Percentiles rank a stretch among this genome's conserved stretches.
These are phyloP conservation scores for Porites cylindrica DNA, from an alignment of 92 coral and sea anemone species.

Conservation along the genomic window DNA sequence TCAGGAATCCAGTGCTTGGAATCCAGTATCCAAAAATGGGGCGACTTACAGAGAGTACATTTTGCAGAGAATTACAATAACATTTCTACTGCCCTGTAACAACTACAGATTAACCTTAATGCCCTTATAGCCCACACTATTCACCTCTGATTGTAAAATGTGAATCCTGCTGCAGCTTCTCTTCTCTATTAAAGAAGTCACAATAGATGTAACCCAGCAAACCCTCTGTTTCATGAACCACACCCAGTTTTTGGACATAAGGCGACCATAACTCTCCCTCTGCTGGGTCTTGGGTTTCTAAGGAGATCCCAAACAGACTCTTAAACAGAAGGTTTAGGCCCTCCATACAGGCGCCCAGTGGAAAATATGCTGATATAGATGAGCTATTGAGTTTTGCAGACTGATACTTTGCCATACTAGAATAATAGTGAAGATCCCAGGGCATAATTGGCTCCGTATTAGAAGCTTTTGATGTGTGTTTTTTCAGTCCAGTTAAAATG, in stretches of 20 bases:
- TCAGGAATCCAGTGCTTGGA: too few relatives aligned
- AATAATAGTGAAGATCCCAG: slow-evolving; percentile 94
- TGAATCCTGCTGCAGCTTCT: slow-evolving; percentile 92
- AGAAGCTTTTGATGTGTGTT: slow-evolving; percentile 28
- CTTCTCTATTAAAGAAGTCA: slow-evolving; percentile 87
- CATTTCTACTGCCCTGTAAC: background rate
- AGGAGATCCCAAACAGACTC: slow-evolving; percentile 81
- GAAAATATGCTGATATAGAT: slow-evolving; percentile 85
- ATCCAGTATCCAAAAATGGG: too few relatives aligned
- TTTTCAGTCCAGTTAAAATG: slow-evolving; percentile 78
- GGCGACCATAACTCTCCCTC: slow-evolving; percentile 95
- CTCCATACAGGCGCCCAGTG: slow-evolving; percentile 98
- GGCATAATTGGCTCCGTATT: slow-evolving; percentile 73
- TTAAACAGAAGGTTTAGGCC: slow-evolving; percentile 84
- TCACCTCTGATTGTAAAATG: slow-evolving; percentile 97
- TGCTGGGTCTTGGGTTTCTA: slow-evolving; percentile 78
- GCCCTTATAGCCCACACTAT: background rate
- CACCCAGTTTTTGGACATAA: slow-evolving; percentile 91
- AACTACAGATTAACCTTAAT: background rate
- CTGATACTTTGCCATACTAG: slow-evolving; percentile 86
- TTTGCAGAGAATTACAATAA: too few relatives aligned
- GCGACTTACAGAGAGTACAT: too few relatives aligned
- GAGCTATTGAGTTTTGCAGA: slow-evolving; percentile 69
- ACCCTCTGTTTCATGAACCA: slow-evolving; percentile 93
- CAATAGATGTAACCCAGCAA: slow-evolving; percentile 93